phyloP scores from a whole-genome alignment of 2,888 invertebrate species.

The Acanthosepion esculentum region DNA sequence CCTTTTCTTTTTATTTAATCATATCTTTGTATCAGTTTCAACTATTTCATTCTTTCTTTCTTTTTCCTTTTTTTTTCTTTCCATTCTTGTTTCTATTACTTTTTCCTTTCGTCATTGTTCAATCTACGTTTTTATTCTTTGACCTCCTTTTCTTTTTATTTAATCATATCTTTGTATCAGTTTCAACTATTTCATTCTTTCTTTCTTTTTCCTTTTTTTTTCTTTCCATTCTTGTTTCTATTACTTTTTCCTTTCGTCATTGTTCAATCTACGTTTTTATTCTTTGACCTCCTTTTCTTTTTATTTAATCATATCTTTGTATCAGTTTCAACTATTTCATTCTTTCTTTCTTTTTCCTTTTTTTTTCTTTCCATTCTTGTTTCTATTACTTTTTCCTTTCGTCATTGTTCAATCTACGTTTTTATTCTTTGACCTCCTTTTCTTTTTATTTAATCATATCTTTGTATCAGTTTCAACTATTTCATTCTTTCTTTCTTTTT shows the following conservation, averaged over 20 bases:
- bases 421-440: background rate
- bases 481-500: background rate
- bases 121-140: background rate
- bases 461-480: background rate
- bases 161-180: background rate
- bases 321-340: background rate
- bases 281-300: background rate
- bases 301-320: background rate
- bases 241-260: background rate
- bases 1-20: background rate
- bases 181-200: background rate
- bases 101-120: background rate
- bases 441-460: background rate
- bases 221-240: background rate
- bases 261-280: background rate
- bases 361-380: background rate
- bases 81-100: background rate
- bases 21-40: background rate
- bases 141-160: background rate
- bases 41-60: background rate
- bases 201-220: background rate
- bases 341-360: background rate
- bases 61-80: background rate
- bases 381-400: background rate
- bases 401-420: background rate